These are phyloP conservation scores for Ferrisia virgata DNA, from an alignment of 2,888 invertebrate genomes.

Conservation along the genomic window DNA sequence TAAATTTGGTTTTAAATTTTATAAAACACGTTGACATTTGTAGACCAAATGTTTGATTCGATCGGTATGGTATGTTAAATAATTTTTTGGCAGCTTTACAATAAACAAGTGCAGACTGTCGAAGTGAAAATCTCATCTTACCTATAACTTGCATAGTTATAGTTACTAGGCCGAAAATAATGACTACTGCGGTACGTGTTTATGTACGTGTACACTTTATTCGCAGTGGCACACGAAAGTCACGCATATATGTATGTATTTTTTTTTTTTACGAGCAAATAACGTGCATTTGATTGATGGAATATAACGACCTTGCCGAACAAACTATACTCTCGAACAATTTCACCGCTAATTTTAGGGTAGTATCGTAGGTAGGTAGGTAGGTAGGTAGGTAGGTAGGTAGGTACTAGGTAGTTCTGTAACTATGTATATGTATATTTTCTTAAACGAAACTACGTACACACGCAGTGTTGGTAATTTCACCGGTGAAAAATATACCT, in stretches of 20 bases:
- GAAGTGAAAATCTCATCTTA: background rate
- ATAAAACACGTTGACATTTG: background rate
- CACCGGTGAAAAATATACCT: background rate
- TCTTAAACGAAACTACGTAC: background rate
- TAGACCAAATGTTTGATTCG: background rate
- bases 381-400: too few species aligned
- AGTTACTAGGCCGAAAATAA: background rate
- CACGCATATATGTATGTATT: background rate
- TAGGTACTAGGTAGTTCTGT: too few species aligned
- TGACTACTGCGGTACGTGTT: background rate
- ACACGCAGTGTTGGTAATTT: background rate
- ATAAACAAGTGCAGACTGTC: background rate
- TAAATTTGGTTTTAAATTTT: background rate
- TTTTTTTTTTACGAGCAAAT: background rate
- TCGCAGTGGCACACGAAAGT: background rate
- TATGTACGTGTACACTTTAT: background rate
- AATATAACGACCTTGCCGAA: background rate
- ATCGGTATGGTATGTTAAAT: background rate
- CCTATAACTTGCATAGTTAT: too few species aligned
- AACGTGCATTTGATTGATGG: background rate
- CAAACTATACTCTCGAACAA: background rate
- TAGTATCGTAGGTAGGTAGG: too few species aligned
- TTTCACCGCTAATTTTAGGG: background rate
- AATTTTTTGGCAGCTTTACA: background rate
- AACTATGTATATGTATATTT: too few species aligned